Conservation (phyloP, 2,113 vertebrate species). For the Naja naja region DNA sequence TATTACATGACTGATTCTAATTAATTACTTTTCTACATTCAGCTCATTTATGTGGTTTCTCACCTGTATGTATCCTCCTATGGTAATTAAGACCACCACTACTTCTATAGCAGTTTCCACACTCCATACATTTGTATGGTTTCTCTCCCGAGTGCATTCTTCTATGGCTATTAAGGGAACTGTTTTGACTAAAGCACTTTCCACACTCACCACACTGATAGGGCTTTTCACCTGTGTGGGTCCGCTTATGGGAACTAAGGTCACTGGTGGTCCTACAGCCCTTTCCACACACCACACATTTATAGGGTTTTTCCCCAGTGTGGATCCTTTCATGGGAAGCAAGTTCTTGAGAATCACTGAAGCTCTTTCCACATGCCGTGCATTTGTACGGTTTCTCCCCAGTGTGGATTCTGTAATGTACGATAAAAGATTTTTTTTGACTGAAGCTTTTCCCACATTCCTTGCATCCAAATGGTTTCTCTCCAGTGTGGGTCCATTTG, state of each 20-base stretch:
- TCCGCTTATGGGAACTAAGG: neutral
- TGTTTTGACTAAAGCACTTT: neutral
- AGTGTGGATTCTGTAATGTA: neutral
- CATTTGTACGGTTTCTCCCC: neutral
- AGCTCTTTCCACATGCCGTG: neutral
- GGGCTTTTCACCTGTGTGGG: neutral
- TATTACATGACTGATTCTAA: neutral
- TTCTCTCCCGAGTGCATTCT: neutral
- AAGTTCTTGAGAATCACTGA: neutral
- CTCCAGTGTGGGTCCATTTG: neutral
- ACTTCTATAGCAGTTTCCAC: neutral
- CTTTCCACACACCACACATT: neutral
- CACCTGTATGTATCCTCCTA: neutral
- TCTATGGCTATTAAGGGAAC: neutral
- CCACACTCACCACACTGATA: neutral
- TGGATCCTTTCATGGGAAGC: neutral
- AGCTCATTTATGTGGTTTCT: neutral
- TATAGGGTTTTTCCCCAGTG: neutral
- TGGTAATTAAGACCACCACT: neutral
- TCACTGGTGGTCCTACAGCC: neutral
- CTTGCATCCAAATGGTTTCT: neutral
- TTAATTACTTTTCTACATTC: neutral
- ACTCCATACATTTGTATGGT: neutral
- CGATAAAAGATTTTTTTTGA: neutral
- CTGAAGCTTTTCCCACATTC: neutral